Base-by-base conservation (phyloP, 2,113 vertebrate species). In the Oreochromis tanganicae region DNA sequence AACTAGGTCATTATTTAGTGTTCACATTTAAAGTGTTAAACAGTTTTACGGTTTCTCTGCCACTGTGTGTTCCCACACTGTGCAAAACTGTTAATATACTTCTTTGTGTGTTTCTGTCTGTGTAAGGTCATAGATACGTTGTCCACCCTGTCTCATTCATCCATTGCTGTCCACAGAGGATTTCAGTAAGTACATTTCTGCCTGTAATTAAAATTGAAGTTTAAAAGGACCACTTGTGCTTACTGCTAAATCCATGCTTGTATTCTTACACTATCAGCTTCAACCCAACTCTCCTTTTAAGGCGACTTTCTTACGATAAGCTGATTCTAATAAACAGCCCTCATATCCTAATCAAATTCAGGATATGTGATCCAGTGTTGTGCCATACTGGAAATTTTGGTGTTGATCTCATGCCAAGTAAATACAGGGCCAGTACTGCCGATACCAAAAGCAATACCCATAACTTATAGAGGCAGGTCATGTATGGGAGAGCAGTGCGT, bases 91-190 rank as follows among this genome's bases (percentile, higher is more conserved):
- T 12, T 52, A 78, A 78, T 34, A 19, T 19, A 5, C 50, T 5
- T 48, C 3, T 38, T 8, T 68, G 9, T 90, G 7, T 88, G 12
- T 88, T n/a, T 87, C 21, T 87, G 8, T 86, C 54, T 56, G 1
- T 87, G 29, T 5, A 90, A 98, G 97, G 97, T 98, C 46, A 97
- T 98, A 29, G 95, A 96, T 68, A 97, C 97, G 1, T 59, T 98
- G 94, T 98, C 97, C 2, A 95, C 96, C 38, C 93, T 98, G 79
- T 98, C 97, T 50, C 97, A 96, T 93, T 97, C 97, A 1, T 56
- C 91, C 1, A 91, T 97, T 5, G 96, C 97, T 10, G 90, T 93
- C 56, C 95, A 95, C 82, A 96, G 91, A 90, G 97, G 97, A 55
- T 81, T 97, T 88, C 92, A 95, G 97, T 98, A 91, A 97, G 97